A percentile compares a stretch with the other conserved stretches of the same genome.
Conservation (phyloP, 2,113 vertebrate species). For the Gobio gobio region DNA sequence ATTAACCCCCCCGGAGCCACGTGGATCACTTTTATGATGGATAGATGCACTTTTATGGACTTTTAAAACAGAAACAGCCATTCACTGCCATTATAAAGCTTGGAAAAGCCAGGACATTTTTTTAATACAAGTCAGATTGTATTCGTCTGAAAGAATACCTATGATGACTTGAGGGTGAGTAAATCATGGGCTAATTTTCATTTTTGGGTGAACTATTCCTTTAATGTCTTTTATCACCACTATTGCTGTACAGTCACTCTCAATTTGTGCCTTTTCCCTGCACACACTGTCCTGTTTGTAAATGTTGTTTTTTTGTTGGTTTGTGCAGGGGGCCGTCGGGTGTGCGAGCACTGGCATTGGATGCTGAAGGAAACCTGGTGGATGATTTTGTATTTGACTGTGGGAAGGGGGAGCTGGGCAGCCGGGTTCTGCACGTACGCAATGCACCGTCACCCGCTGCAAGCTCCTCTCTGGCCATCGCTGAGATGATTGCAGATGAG, state of each 20-base stretch:
- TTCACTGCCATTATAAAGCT: no score
- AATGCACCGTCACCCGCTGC: slow-evolving; percentile 96
- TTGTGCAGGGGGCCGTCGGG: slow-evolving; percentile 87
- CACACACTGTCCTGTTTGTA: slow-evolving; percentile 1
- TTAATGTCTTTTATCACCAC: background rate
- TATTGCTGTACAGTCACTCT: background rate
- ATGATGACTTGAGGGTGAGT: no score
- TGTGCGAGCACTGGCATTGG: slow-evolving; percentile 92
- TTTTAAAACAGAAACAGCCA: no score
- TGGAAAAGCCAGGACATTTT: no score
- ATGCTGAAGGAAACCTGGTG: slow-evolving; percentile 85
- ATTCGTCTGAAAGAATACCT: no score
- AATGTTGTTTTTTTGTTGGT: slow-evolving; percentile 7
- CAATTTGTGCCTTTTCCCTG: background rate
- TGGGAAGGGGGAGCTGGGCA: slow-evolving; percentile 81
- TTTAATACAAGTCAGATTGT: no score
- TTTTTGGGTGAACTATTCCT: no score
- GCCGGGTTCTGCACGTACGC: slow-evolving; percentile 88
- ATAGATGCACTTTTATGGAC: no score
- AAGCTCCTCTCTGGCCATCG: slow-evolving; percentile 96
- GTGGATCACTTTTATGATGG: no score
- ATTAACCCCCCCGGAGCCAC: no score
- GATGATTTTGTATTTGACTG: slow-evolving; percentile 97
- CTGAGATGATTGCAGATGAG: slow-evolving; percentile 85
- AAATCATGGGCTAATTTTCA: no score